These are phyloP conservation scores for Globicephala melas DNA, from an alignment of 2,113 vertebrate genomes.

Conservation along the genomic window DNA sequence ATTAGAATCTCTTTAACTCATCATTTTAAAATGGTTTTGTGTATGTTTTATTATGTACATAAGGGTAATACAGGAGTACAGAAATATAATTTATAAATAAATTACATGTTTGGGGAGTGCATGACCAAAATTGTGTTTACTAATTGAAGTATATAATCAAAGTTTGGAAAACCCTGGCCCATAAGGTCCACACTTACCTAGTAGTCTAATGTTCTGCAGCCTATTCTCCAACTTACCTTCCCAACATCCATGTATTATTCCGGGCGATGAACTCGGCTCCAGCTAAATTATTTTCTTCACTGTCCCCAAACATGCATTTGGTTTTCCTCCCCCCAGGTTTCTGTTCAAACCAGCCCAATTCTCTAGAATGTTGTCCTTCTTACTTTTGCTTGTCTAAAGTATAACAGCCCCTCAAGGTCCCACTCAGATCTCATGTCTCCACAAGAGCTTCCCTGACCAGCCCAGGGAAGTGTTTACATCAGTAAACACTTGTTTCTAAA, in stretches of 20 bases:
- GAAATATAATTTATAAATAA: background rate
- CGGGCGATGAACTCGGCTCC: background rate
- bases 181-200: background rate
- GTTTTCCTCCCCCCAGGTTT: background rate
- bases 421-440: background rate
- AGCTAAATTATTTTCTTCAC: background rate
- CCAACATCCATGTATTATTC: background rate
- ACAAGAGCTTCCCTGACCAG: background rate
- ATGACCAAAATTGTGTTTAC: background rate
- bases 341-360: background rate
- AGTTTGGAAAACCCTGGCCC: background rate
- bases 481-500: background rate
- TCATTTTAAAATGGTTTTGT: background rate
- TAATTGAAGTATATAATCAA: background rate
- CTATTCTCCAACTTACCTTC: background rate
- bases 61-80: background rate
- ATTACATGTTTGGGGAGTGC: background rate
- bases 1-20: background rate
- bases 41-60: background rate
- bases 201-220: background rate
- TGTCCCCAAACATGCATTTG: background rate
- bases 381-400: background rate
- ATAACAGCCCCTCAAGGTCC: background rate
- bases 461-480: background rate
- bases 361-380: background rate